These are phyloP conservation scores for Yponomeuta plumbellus DNA, from an alignment of 2,888 invertebrate genomes.

Conservation along the genomic window DNA sequence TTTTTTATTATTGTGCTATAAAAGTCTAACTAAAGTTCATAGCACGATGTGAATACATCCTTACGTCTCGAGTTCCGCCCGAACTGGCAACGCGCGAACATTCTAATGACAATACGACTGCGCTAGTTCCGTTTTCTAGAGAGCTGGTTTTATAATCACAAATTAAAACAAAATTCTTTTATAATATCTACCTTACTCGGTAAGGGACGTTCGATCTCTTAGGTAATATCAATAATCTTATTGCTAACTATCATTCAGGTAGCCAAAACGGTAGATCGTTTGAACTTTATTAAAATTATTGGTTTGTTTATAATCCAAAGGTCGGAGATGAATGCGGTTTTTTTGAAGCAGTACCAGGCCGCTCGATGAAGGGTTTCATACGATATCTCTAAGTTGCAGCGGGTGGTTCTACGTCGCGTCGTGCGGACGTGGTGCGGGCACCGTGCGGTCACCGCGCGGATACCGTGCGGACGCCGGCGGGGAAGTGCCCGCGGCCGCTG, in stretches of 20 bases:
- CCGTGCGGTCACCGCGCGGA: background rate
- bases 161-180: constrained; percentile 47
- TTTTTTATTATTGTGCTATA: constrained; percentile 54
- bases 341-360: constrained; percentile 68
- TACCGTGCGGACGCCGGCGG: too few relatives aligned
- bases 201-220: constrained; percentile 76
- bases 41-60: constrained; percentile 16
- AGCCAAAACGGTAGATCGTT: constrained; percentile 56
- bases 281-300: constrained; percentile 10
- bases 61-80: constrained; percentile 8
- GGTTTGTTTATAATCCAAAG: constrained; percentile 7
- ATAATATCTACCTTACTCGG: constrained; percentile 75
- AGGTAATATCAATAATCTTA: constrained; percentile 70
- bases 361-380: constrained; percentile 33
- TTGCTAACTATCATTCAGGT: constrained; percentile 68
- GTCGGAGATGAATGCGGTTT: constrained; percentile 42
- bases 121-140: constrained; percentile 47
- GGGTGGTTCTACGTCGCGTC: constrained; percentile 18
- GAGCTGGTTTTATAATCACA: constrained; percentile 68
- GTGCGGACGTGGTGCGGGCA: constrained; percentile 21
- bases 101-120: constrained; percentile 26
- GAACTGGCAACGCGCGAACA: constrained; percentile 6
- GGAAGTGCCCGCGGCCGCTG: constrained; percentile 9
- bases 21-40: constrained; percentile 32
- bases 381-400: constrained; percentile 19